Conservation (phyloP, 2,113 vertebrate species). For the Pionites leucogaster region DNA sequence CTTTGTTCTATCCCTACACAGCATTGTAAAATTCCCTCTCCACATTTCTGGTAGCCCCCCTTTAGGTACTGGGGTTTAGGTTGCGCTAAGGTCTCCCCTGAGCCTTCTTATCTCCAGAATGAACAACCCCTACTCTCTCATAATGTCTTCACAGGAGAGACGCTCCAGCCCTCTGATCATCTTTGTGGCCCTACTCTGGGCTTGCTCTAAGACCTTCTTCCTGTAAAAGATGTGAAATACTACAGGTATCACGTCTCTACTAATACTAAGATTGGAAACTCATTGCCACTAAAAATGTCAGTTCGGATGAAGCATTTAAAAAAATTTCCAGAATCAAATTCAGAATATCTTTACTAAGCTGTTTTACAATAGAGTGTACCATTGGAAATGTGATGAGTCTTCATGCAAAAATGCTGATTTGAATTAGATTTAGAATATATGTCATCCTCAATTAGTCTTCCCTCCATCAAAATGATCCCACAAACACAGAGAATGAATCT, state of each 20-base stretch:
- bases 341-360: constrained; percentile 79
- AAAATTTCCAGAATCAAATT: constrained; percentile 75
- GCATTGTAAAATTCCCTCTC: not conserved
- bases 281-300: constrained; percentile 73
- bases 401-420: constrained; percentile 85
- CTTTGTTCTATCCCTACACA: not conserved
- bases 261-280: constrained; percentile 68
- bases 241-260: constrained; percentile 48
- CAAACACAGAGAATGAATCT: constrained; percentile 84
- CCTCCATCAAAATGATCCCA: constrained; percentile 84
- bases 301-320: constrained; percentile 74
- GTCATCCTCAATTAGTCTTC: constrained; percentile 82
- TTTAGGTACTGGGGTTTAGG: not conserved
- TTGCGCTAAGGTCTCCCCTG: fast-evolving
- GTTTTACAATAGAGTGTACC: constrained; percentile 70
- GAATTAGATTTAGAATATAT: constrained; percentile 85
- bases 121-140: not conserved
- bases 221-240: constrained; percentile 51
- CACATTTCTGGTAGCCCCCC: not conserved
- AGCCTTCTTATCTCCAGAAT: not conserved
- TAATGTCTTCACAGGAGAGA: not conserved
- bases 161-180: not conserved
- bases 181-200: not conserved
- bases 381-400: constrained; percentile 83
- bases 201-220: not conserved